Evolutionary conservation across 2,113 vertebrate genomes (phyloP).

Genomic region (Catagonus wagneri): DNA sequence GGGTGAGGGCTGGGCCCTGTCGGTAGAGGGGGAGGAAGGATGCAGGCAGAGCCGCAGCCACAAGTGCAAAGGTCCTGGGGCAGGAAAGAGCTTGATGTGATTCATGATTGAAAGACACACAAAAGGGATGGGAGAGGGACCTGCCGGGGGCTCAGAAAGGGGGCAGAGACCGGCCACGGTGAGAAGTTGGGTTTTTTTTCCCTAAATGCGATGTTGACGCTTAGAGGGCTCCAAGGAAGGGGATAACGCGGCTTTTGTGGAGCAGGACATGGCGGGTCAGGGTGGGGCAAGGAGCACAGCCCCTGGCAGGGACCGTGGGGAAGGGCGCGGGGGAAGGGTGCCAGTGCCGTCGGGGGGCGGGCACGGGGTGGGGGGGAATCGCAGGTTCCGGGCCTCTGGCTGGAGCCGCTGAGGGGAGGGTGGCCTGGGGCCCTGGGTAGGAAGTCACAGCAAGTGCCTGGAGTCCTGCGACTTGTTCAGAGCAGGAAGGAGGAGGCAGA

Average conservation of each 20-base stretch:
- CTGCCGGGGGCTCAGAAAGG: no score
- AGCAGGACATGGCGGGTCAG: accelerated
- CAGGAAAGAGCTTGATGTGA: background rate
- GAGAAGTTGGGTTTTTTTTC: background rate
- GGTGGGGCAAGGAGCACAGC: accelerated
- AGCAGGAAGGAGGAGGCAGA: background rate
- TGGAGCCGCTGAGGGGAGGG: background rate
- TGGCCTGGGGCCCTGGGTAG: accelerated
- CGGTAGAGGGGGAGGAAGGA: accelerated
- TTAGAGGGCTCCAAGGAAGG: no score
- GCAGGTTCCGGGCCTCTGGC: background rate
- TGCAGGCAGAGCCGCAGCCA: background rate
- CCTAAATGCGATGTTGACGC: background rate
- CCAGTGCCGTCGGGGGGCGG: accelerated
- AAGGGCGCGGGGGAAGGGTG: background rate
- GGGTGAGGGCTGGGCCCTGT: background rate
- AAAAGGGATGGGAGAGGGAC: background rate
- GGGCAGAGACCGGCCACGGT: accelerated
- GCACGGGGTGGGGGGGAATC: background rate
- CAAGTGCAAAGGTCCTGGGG: background rate
- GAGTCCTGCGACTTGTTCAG: background rate
- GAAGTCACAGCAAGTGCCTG: accelerated
- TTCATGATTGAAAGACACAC: background rate
- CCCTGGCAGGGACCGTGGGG: background rate
- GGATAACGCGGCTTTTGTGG: background rate